Conservation (phyloP, 2,113 vertebrate species). For the Dissostichus mawsoni region DNA sequence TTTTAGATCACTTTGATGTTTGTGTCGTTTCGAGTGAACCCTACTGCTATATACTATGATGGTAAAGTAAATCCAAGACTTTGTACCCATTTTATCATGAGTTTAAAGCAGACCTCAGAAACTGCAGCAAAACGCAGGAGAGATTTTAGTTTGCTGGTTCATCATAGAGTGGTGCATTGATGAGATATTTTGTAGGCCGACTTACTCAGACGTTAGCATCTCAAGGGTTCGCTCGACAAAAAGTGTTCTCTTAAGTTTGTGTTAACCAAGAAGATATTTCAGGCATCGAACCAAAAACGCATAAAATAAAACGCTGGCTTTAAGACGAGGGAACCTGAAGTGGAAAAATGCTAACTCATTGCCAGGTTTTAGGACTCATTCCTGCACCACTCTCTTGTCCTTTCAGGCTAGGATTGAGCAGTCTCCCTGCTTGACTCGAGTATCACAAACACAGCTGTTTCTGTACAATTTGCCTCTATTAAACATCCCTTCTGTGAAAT, state of each 20-base stretch:
- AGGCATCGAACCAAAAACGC: too few relatives aligned
- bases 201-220: too few relatives aligned
- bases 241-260: too few relatives aligned
- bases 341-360: too few relatives aligned
- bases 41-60: not conserved
- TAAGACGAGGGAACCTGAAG: too few relatives aligned
- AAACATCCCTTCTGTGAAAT: not conserved
- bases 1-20: constrained; percentile 25
- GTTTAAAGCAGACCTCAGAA: not conserved
- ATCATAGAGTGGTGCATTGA: too few relatives aligned
- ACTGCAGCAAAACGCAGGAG: not conserved
- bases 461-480: constrained; percentile 4
- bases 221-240: too few relatives aligned
- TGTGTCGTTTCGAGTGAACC: not conserved
- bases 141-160: not conserved
- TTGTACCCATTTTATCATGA: not conserved
- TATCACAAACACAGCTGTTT: constrained; percentile 8
- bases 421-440: not conserved
- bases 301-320: too few relatives aligned
- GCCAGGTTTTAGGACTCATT: too few relatives aligned
- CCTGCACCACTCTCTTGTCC: too few relatives aligned
- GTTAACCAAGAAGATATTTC: too few relatives aligned
- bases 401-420: not conserved
- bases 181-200: too few relatives aligned
- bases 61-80: not conserved